Base-by-base conservation (phyloP, 1,140 invertebrate species). In the Drosophila gunungcola region DNA sequence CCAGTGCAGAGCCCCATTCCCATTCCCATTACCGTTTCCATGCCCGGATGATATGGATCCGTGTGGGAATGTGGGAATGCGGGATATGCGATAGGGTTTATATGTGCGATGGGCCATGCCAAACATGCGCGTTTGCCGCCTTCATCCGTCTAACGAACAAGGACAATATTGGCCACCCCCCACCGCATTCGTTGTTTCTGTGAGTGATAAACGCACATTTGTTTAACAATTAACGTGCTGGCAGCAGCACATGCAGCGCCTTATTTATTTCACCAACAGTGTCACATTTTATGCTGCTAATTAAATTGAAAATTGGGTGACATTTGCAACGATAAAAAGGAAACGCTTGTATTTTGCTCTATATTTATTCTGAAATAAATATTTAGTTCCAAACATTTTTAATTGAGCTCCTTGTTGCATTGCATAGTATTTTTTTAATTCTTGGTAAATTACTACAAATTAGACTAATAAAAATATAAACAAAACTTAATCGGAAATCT, bases 121-220 rank as follows among this genome's bases (percentile, higher is more conserved):
- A 25, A 67, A 64, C 63, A 74, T 63, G 46, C 58, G 73, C 58
- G 74, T 56, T 60, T 70, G 52, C 52, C 43, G 82, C 73, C 75
- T 80, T 77, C 73, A 84, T 85, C 49, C 78, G 78, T 81, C 78
- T 78, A 86, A 86, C 81, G 81, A 85, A 81, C 82, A 81, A 74
- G 81, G 60, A 74, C 73, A 62, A 85, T 85, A 85, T 85, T 80
- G 81, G 61, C 53, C 60, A 11, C 10, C 10, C 10, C 27, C 62
- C n/a, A 21, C 41, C 57, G 39, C 39, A 13, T 53, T 32, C 68
- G 55, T 54, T 70, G 58, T 41, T 64, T 48, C 55, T 76, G 41
- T 64, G 78, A 79, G 78, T 86, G 82, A 86, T 86, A 86, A 86
- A 79, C 83, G 82, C 64, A 67, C 83, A 76, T 86, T 86, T 86